A percentile compares a stretch with the other conserved stretches of the same genome.
phyloP scores from a whole-genome alignment of 92 coral and sea anemone genomes.

The Paragorgia papillata region DNA sequence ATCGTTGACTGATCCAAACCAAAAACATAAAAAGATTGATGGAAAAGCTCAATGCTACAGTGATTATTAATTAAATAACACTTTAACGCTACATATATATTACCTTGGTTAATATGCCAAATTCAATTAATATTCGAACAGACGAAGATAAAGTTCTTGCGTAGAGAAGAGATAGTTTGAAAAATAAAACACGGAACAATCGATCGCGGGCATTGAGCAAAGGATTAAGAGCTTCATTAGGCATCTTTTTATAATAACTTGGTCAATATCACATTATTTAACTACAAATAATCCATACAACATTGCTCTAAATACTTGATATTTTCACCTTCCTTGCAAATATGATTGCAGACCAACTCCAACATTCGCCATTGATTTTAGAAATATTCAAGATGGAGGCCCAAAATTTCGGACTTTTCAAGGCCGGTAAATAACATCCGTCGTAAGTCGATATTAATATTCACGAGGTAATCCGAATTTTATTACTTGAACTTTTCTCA shows the following conservation, averaged over 20 bases:
- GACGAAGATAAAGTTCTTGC: slow-evolving; percentile 90
- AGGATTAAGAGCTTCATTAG: slow-evolving; percentile 94
- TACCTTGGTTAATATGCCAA: slow-evolving; percentile 94
- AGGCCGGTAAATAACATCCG: no score
- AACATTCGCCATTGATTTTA: no score
- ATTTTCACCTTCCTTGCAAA: no score
- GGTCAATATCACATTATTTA: background rate
- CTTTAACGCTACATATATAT: background rate
- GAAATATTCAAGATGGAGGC: background rate
- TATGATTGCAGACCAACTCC: no score
- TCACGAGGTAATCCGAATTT: no score
- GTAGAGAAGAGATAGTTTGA: slow-evolving; percentile 98
- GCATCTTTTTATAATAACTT: slow-evolving; percentile 66
- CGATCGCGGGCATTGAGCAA: slow-evolving; percentile 94
- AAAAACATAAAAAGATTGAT: no score
- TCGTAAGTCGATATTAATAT: no score
- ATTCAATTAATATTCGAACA: slow-evolving; percentile 83
- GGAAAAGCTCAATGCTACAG: no score
- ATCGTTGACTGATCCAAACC: no score
- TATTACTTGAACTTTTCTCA: no score
- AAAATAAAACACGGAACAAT: slow-evolving; percentile 95
- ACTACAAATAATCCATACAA: background rate
- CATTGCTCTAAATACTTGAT: background rate
- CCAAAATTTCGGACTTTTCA: no score
- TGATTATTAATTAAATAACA: background rate